phyloP scores from a whole-genome alignment of 1,140 invertebrate genomes.

The Plectrocnemia conspersa region DNA sequence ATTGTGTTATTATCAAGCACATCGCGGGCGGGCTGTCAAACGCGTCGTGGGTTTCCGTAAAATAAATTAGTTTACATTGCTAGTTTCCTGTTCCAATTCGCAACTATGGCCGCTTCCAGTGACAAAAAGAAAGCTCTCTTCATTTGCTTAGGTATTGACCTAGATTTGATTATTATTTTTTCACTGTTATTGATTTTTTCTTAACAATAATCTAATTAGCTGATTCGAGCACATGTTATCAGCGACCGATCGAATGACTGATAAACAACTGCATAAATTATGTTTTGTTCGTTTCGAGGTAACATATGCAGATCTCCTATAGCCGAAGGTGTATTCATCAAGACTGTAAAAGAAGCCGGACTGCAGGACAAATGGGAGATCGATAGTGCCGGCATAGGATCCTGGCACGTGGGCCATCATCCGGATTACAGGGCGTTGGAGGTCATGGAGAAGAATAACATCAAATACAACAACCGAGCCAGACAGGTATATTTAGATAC shows the following conservation, averaged over 20 bases:
- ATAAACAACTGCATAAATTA: not conserved
- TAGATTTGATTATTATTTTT: not conserved
- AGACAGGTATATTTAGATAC: conserved; percentile 60
- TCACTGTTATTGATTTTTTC: not conserved
- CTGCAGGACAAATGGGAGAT: conserved; percentile 67
- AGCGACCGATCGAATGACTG: not conserved
- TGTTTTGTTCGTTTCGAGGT: conserved; percentile 48
- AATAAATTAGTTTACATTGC: too few species aligned
- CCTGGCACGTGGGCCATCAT: conserved; percentile 77
- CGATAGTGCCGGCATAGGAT: conserved; percentile 81
- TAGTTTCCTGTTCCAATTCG: too few species aligned
- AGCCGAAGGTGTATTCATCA: conserved; percentile 83
- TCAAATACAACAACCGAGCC: conserved; percentile 69
- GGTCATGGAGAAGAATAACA: conserved; percentile 66
- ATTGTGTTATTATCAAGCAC: too few species aligned
- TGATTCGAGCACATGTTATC: not conserved
- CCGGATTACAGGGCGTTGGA: conserved; percentile 73
- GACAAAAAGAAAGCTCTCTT: conserved; percentile 47
- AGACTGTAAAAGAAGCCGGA: conserved; percentile 61
- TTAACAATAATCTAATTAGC: conserved; percentile 2
- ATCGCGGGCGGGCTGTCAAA: too few species aligned
- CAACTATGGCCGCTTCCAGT: too few species aligned
- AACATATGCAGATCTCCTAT: conserved; percentile 96
- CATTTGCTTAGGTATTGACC: conserved; percentile 44
- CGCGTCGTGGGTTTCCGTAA: too few species aligned